Conservation (phyloP, 2,888 invertebrate genomes). For the Acanthosepion lycidas region DNA sequence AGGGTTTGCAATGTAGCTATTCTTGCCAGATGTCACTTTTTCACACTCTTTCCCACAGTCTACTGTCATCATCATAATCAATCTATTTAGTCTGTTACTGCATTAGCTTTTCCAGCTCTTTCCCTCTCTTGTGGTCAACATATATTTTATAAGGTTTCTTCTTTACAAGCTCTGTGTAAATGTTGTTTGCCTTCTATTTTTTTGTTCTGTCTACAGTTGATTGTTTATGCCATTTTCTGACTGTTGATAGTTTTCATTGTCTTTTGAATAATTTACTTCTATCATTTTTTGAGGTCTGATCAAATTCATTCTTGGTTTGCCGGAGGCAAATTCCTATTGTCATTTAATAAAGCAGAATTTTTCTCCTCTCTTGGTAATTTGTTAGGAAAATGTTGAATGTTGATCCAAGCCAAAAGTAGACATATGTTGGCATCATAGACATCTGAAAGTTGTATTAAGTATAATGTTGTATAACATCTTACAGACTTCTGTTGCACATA, state of each 20-base stretch:
- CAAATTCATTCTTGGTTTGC: neutral
- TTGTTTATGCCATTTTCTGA: neutral
- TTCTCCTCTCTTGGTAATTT: neutral
- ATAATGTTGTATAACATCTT: no score
- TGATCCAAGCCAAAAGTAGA: neutral
- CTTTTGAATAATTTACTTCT: neutral
- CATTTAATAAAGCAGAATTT: neutral
- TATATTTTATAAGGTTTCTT: neutral
- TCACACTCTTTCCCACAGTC: no score
- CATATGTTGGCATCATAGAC: neutral
- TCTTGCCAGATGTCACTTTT: no score
- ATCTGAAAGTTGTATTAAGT: no score
- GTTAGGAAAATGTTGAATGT: neutral
- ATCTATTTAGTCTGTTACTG: neutral
- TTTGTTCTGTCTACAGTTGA: neutral
- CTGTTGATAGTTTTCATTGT: neutral
- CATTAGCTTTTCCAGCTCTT: neutral
- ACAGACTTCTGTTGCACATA: no score
- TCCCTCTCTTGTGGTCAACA: neutral
- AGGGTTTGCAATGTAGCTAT: no score
- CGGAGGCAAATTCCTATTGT: neutral
- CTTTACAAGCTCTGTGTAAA: neutral
- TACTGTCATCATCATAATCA: no score
- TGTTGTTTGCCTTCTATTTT: neutral
- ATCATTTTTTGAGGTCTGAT: neutral